Evolutionary conservation across 2,113 vertebrate species (phyloP).

Genomic region (Menidia beryllina): DNA sequence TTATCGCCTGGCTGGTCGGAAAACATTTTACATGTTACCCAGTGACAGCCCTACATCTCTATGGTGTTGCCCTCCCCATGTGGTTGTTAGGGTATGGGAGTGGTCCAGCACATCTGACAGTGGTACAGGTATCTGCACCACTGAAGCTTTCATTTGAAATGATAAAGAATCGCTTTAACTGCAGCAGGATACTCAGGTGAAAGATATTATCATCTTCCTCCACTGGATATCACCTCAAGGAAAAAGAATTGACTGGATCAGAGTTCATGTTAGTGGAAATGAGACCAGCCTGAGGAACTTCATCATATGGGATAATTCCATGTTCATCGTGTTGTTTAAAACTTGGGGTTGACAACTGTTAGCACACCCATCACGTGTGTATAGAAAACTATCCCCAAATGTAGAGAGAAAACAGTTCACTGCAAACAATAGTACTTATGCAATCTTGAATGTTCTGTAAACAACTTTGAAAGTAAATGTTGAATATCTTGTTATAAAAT

Average conservation of each 20-base stretch:
- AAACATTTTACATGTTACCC: too few relatives aligned
- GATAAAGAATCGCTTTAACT: constrained; percentile 53
- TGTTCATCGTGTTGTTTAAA: constrained; percentile 37
- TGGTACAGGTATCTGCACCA: constrained; percentile 49
- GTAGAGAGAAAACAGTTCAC: background rate
- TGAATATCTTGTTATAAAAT: background rate
- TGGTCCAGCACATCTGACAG: constrained; percentile 45
- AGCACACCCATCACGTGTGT: constrained; percentile 7
- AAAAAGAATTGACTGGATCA: constrained; percentile 52
- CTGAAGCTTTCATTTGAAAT: constrained; percentile 53
- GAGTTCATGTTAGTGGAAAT: constrained; percentile 57
- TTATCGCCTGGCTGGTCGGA: too few relatives aligned
- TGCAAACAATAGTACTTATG: too few relatives aligned
- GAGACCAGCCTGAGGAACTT: constrained; percentile 5
- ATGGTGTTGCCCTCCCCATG: constrained; percentile 39
- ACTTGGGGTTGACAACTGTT: constrained; percentile 15
- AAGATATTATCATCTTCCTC: constrained; percentile 52
- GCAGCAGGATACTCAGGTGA: constrained; percentile 47
- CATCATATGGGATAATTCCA: constrained; percentile 41
- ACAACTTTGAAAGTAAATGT: background rate
- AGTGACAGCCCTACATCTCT: constrained; percentile 47
- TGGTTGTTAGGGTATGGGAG: constrained; percentile 58
- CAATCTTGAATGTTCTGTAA: too few relatives aligned
- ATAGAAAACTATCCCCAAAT: constrained; percentile 4
- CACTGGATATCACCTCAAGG: constrained; percentile 46